Conservation (phyloP, 2,113 vertebrate species). For the Zeus faber region DNA sequence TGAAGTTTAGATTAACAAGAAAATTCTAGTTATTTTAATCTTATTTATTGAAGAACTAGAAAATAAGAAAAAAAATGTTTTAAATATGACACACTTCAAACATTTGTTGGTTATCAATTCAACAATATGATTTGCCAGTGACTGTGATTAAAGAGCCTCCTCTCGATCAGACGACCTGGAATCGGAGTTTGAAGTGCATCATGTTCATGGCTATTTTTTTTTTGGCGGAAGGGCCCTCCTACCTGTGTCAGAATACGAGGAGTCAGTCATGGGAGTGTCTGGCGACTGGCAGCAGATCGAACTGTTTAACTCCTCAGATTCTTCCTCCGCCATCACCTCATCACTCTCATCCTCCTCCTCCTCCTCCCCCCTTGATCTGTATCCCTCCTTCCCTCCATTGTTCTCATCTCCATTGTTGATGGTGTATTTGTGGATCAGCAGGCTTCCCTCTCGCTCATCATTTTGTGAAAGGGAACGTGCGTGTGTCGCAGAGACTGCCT, state of each 20-base stretch:
- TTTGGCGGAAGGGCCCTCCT: slow-evolving; percentile 17
- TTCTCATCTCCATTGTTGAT: slow-evolving; percentile 46
- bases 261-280: slow-evolving; percentile 65
- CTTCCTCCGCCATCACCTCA: slow-evolving; percentile 61
- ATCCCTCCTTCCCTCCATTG: slow-evolving; percentile 7
- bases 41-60: no score
- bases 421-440: slow-evolving; percentile 18
- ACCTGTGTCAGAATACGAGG: slow-evolving; percentile 71
- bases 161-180: no score
- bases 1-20: no score
- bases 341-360: slow-evolving; percentile 56
- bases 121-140: no score
- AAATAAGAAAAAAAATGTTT: no score
- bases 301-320: slow-evolving; percentile 53
- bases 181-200: no score
- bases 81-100: no score
- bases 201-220: no score
- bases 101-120: no score
- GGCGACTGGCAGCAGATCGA: slow-evolving; percentile 59
- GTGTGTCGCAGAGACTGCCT: slow-evolving; percentile 4
- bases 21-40: no score
- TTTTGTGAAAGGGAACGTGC: slow-evolving; percentile 34
- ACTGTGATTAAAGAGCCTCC: no score
- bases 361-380: slow-evolving; percentile 19
- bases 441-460: slow-evolving; percentile 28